Base-by-base conservation (phyloP, 2,113 vertebrate genomes). In the Cyanocitta stelleri region DNA sequence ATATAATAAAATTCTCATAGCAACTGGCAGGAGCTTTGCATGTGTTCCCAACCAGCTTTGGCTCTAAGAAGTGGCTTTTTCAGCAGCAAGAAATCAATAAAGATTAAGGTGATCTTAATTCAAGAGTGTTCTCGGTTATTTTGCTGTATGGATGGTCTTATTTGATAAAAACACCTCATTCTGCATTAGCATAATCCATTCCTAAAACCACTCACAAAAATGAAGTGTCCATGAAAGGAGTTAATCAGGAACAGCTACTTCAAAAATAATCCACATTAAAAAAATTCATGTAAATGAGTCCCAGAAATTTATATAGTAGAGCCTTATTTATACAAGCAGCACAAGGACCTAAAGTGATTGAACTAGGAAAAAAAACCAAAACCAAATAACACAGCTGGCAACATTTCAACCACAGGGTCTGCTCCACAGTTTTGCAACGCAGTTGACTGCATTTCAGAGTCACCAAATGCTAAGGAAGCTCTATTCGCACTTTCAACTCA, bases 141-240 rank as follows among this genome's bases (percentile, higher is more conserved):
- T 87, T 68, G 27, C 58, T 58, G 13, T 49, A 32, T 29, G 29
- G 66, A 68, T 30, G 10, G 37, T 73, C 49, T 82, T 79, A 44
- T 18, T n/a, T n/a, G 16, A 39, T 52, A 49, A 54, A 75, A 44
- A 3, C 35, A 77, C 27, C 10, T 59, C 67, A 66, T 84, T 59
- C 52, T 75, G 20, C 22, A 78, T 91, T 93, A 84, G n/a, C 49
- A 85, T 91, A 95, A 96, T 59, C 74, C 43, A 68, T 68, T 87
- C 35, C 35, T 76, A 49, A 87, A 95, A 49, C 24, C 37, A 64
- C 29, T 61, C n/a, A 55, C 24, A 72, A 82, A 63, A 93, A 82
- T 32, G 26, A 86, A 37, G 33, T 4, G 8, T 41, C n/a, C 61
- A 19, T 72, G 35, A 68, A 91, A 68, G 61, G 30, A 93, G 9